Evolutionary conservation across 2,797 vertebrate species (phyloP), one percentile per base, ranked within the genome.

Genomic region (Tadarida brasiliensis): DNA sequence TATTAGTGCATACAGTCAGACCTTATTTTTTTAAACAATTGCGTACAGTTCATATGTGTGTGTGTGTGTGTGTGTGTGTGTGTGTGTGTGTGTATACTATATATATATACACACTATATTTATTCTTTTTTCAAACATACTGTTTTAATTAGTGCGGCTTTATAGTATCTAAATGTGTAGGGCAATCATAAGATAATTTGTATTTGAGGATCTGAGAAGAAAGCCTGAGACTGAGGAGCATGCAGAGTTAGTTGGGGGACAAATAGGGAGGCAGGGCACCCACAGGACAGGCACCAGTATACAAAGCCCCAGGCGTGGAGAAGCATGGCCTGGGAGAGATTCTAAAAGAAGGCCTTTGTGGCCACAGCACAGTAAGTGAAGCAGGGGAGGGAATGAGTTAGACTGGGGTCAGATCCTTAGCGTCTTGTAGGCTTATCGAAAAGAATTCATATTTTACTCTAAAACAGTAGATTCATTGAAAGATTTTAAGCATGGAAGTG

Each of bases 111-210:
- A 56, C 3, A 56, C n/a, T 51, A 2, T 81, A 77, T 81, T 59
- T 68, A 89, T 11, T 71, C 20, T 86, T 87, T 86, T 78, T 65
- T 57, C 54, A 33, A 74, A 74, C 70, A 90, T 14, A 39, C 16
- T 65, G 20, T 57, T 88, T 84, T 70, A 47, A 71, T 77, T 80
- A 20, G 51, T 26, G 19, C 17, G 28, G 1, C 26, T 87, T 94
- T 94, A 28, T 54, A 47, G 3, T 39, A 51, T 49, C 76, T 87
- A 88, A 65, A 47, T 59, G 0, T 70, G 2, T 59, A 76, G 20
- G 7, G 16, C 11, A 81, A 11, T 10, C 70, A 26, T 35, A 80
- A 39, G 49, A 35, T 87, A 54, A 44, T 24, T 83, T 51, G 61
- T 80, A 65, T 83, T 44, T 63, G 22, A 30, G 10, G 10, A 73